These are phyloP conservation scores for Agapostemon virescens DNA, from an alignment of 2,888 invertebrate species.

Conservation along the genomic window DNA sequence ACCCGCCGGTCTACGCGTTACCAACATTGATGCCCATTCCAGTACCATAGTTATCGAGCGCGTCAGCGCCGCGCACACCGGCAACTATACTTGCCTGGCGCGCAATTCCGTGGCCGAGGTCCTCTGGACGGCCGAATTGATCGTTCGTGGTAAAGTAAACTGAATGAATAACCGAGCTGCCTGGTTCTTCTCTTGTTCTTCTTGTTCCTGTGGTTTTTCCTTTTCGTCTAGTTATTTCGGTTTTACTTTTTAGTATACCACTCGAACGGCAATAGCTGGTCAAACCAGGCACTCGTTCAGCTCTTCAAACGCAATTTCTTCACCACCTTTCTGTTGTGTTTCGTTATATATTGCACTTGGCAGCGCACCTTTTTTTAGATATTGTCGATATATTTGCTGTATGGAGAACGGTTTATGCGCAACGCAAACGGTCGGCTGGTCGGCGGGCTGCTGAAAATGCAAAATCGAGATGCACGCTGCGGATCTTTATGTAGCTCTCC, in stretches of 20 bases:
- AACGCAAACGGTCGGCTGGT: not conserved
- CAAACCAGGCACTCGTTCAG: constrained; percentile 14
- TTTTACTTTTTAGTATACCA: not conserved
- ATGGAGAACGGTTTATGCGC: constrained; percentile 3
- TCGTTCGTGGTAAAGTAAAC: constrained; percentile 80
- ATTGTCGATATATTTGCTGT: constrained; percentile 17
- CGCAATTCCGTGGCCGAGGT: constrained; percentile 88
- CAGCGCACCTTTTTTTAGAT: constrained; percentile 58
- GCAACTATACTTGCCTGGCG: constrained; percentile 96
- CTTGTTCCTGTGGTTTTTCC: not conserved
- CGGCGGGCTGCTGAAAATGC: not conserved
- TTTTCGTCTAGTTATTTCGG: not conserved
- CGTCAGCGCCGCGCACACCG: constrained; percentile 91
- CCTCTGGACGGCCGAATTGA: constrained; percentile 80
- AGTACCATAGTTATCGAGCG: constrained; percentile 92
- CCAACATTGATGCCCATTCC: constrained; percentile 88
- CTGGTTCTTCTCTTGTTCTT: constrained; percentile 11
- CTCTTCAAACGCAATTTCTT: constrained; percentile 33
- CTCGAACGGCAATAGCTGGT: constrained; percentile 29
- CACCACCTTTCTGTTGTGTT: constrained; percentile 28
- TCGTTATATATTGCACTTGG: constrained; percentile 57
- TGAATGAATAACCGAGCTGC: constrained; percentile 16
- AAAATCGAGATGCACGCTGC: not conserved
- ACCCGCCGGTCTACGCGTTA: constrained; percentile 75
- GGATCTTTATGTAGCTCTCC: not conserved